Percentiles rank a stretch among this genome's conserved stretches.
Evolutionary conservation across 2,888 invertebrate genomes (phyloP).

Genomic region (Sialis lutaria): DNA sequence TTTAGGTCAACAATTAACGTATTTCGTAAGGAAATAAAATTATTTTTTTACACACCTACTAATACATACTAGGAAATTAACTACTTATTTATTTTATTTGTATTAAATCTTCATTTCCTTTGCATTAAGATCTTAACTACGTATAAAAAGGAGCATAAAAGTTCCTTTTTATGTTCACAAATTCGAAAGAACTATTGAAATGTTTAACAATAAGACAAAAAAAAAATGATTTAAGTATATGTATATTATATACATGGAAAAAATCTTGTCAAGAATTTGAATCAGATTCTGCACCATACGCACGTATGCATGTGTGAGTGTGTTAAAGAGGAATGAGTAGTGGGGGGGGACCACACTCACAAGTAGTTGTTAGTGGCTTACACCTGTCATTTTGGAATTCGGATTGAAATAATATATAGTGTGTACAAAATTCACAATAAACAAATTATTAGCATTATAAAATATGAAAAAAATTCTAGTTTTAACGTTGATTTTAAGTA

Average conservation of each 20-base stretch:
- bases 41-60: too few relatives aligned
- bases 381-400: constrained; percentile 11
- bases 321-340: too few relatives aligned
- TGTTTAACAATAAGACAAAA: neutral
- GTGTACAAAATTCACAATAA: neutral
- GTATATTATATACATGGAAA: neutral
- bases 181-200: neutral
- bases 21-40: too few relatives aligned
- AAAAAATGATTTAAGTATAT: neutral
- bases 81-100: too few relatives aligned
- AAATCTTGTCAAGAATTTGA: neutral
- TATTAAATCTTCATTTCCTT: too few relatives aligned
- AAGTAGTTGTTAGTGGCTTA: neutral
- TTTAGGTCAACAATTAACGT: too few relatives aligned
- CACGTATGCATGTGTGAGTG: neutral
- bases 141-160: too few relatives aligned
- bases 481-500: too few relatives aligned
- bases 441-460: too few relatives aligned
- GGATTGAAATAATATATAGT: constrained; percentile 5
- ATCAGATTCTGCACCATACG: neutral
- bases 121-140: too few relatives aligned
- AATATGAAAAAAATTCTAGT: neutral
- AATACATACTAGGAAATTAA: too few relatives aligned
- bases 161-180: neutral
- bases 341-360: too few relatives aligned